Evolutionary conservation across 64 coral and sea anemone genomes (phyloP).

Genomic region (Hydrozoanthus tunicans): DNA sequence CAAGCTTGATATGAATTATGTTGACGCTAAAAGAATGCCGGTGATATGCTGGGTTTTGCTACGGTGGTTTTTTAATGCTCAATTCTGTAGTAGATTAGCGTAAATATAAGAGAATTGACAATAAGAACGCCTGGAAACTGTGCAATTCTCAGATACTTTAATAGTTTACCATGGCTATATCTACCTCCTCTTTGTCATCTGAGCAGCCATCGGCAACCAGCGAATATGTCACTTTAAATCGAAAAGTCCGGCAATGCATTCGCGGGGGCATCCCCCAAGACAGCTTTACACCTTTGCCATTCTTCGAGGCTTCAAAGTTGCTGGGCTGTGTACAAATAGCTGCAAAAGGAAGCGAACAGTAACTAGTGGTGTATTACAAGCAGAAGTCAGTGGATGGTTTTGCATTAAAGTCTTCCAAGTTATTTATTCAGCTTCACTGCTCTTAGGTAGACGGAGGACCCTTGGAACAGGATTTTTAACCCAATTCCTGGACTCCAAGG

Average conservation of each 20-base stretch:
- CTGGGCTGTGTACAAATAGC: constrained; percentile 37
- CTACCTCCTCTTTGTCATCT: background rate
- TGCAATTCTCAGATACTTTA: background rate
- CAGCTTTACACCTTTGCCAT: background rate
- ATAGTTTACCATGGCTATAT: background rate
- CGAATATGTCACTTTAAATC: background rate
- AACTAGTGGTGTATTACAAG: too few species aligned
- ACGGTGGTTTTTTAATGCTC: too few species aligned
- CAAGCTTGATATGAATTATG: too few species aligned
- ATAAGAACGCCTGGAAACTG: background rate
- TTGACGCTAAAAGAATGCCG: too few species aligned
- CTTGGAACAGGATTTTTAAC: too few species aligned
- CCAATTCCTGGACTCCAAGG: too few species aligned
- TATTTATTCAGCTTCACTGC: background rate
- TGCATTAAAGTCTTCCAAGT: background rate
- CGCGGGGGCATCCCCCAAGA: constrained; percentile 29
- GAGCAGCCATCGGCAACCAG: background rate
- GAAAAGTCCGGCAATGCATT: background rate
- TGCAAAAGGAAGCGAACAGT: background rate
- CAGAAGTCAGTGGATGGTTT: background rate
- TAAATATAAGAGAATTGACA: background rate
- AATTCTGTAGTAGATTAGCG: too few species aligned
- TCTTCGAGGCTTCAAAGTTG: background rate
- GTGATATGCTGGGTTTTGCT: too few species aligned
- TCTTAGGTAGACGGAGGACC: too few species aligned